phyloP scores from a whole-genome alignment of 1,140 invertebrate species.

The Sminthurides bifidus region DNA sequence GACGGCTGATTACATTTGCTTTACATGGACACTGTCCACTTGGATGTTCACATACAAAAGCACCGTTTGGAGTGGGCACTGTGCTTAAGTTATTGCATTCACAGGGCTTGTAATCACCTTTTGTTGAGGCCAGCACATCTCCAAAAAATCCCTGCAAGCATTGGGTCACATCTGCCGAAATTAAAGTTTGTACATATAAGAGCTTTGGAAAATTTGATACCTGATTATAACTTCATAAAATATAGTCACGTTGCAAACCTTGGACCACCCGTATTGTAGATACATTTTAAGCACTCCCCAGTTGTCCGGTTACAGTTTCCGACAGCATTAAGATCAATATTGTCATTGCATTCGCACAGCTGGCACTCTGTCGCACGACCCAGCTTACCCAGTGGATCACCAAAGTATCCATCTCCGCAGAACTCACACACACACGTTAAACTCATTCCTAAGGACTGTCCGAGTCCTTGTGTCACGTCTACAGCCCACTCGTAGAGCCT shows the following conservation, averaged over 20 bases:
- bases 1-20: slow-evolving; percentile 65
- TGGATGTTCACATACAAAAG: slow-evolving; percentile 65
- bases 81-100: slow-evolving; percentile 72
- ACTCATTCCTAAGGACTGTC: slow-evolving; percentile 82
- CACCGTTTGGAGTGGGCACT: slow-evolving; percentile 50
- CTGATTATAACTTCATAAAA: too few species aligned
- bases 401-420: slow-evolving; percentile 90
- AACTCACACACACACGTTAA: slow-evolving; percentile 88
- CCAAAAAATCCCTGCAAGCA: slow-evolving; percentile 62
- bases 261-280: slow-evolving; percentile 84
- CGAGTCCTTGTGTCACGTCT: slow-evolving; percentile 42
- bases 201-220: too few species aligned
- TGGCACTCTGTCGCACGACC: slow-evolving; percentile 56
- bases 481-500: slow-evolving; percentile 38
- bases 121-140: slow-evolving; percentile 71
- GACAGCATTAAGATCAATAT: slow-evolving; percentile 88
- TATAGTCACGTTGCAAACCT: slow-evolving; percentile 40
- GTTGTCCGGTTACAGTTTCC: slow-evolving; percentile 85
- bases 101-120: slow-evolving; percentile 84
- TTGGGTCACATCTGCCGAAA: slow-evolving; percentile 30
- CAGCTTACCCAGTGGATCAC: slow-evolving; percentile 60
- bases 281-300: slow-evolving; percentile 92
- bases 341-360: slow-evolving; percentile 85
- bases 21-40: slow-evolving; percentile 61
- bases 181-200: too few species aligned